A percentile compares a stretch with the other conserved stretches of the same genome.
Evolutionary conservation across 2,113 vertebrate genomes (phyloP).

Genomic region (Hippocampus mohnikei): DNA sequence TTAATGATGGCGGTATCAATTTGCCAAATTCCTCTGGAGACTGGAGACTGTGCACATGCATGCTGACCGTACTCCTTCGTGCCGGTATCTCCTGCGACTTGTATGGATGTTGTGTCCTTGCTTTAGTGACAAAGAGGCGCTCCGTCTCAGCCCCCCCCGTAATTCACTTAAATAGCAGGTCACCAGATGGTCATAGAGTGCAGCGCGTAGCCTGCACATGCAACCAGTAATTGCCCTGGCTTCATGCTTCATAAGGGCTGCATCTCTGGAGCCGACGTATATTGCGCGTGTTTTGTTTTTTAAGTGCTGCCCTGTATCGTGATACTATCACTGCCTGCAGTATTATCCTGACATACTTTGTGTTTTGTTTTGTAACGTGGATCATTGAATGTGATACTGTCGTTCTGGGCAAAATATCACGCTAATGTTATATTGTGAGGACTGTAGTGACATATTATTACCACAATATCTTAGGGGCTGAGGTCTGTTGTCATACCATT

Average conservation of each 20-base stretch:
- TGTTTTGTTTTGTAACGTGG: too few species aligned
- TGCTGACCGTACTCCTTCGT: not conserved
- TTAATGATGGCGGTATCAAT: not conserved
- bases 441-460: not conserved
- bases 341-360: too few species aligned
- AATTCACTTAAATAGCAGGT: constrained; percentile 29
- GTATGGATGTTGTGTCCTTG: not conserved
- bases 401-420: too few species aligned
- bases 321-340: not conserved
- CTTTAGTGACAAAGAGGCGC: constrained; percentile 22
- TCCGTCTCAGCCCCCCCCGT: constrained; percentile 10
- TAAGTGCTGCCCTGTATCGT: not conserved
- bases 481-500: not conserved
- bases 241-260: constrained; percentile 14
- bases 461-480: too few species aligned
- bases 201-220: constrained; percentile 5
- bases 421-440: not conserved
- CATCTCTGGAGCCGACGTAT: not conserved
- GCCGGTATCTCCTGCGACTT: not conserved
- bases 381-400: too few species aligned
- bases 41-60: not conserved
- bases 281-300: not conserved
- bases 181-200: constrained; percentile 14
- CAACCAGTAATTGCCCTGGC: constrained; percentile 14
- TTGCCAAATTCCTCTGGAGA: not conserved